Evolutionary conservation across 2,888 invertebrate genomes (phyloP), one percentile per base, ranked within the genome.

Genomic region (Psylliodes chrysocephalus): DNA sequence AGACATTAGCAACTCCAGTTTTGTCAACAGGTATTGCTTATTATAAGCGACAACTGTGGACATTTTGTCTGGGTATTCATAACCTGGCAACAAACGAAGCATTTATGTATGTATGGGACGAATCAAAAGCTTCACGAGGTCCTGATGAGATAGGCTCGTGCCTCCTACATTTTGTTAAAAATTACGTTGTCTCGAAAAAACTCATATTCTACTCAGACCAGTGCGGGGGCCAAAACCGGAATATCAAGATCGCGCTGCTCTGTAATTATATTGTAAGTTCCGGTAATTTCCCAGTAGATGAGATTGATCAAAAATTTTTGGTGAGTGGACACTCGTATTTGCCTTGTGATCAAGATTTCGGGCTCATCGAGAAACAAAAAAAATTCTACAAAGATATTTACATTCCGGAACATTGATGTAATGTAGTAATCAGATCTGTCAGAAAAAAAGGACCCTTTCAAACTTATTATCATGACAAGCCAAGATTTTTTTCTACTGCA

Each of bases 141-240:
- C 65, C 72, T 18, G 66, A 70, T 56, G 71, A 72, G 49, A 66
- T 71, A 47, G 72, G 66, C 19, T 73, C 71, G 12, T 71, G 70
- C 55, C 47, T 71, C 55, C 40, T 69, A 8, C 25, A 61, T 30
- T 67, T 57, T 38, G 40, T 60, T 22, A 63, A 63, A 66, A 67
- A 51, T 33, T 62, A 51, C 55, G 63, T 40, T 40, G 40, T 35
- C 44, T 52, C 60, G 53, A 67, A 60, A 56, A 57, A 60, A 30
- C 7, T 63, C 8, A 64, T 59, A 3, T 22, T 67, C 30, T 65
- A 65, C 33, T 44, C 25, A 4, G 63, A 57, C 46, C 52, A 63
- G 15, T 62, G 55, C 19, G 49, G 62, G 5, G 69, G 67, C 7
- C 68, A 72, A 49, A 70, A 70, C 30, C 47, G 69, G 46, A 69